phyloP scores from a whole-genome alignment of 2,113 vertebrate species.

The Odontophorus gujanensis region DNA sequence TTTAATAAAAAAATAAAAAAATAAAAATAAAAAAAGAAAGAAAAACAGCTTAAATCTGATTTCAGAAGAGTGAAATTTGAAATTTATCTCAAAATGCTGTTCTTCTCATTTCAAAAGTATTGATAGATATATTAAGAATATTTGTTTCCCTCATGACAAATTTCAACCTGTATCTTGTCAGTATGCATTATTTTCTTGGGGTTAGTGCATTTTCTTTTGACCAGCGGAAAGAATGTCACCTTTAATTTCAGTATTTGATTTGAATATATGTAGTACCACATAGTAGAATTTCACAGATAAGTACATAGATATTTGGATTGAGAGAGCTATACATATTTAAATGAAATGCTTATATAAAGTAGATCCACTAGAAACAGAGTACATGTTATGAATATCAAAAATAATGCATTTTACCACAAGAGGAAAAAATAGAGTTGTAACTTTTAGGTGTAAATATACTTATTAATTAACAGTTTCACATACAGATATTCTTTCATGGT shows the following conservation, averaged over 20 bases:
- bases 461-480: neutral
- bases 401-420: neutral
- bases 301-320: neutral
- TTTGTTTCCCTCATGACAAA: rapidly evolving
- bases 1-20: neutral
- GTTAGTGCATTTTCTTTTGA: neutral
- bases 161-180: neutral
- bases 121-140: neutral
- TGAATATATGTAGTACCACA: neutral
- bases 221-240: neutral
- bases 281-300: neutral
- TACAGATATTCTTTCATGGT: neutral
- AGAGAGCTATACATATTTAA: neutral
- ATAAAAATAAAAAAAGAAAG: neutral
- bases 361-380: neutral
- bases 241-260: neutral
- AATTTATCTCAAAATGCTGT: neutral
- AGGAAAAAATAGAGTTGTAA: neutral
- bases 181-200: neutral
- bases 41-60: neutral
- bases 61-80: neutral
- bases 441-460: neutral
- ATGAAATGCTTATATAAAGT: neutral
- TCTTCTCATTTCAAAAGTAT: neutral
- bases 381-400: neutral